Conservation (phyloP, 2,888 invertebrate genomes). For the Drosophila mulleri region DNA sequence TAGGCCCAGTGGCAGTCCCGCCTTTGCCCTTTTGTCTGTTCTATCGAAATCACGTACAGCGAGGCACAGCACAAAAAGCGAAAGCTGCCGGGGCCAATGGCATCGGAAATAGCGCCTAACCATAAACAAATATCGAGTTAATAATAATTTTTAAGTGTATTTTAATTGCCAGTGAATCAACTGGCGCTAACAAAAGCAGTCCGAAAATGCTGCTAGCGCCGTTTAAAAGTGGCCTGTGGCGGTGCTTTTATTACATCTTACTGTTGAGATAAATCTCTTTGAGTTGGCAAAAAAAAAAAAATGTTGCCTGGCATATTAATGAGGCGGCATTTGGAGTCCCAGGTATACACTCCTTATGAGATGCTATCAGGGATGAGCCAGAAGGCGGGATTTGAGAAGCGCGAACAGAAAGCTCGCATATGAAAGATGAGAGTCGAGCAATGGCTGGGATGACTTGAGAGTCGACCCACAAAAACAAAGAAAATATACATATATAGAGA, state of each 20-base stretch:
- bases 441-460: no score
- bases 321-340: slow-evolving; percentile 15
- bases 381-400: not conserved
- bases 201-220: slow-evolving; percentile 16
- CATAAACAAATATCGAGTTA: slow-evolving; percentile 33
- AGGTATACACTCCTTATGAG: slow-evolving; percentile 1
- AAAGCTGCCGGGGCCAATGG: slow-evolving; percentile 82
- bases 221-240: slow-evolving; percentile 30
- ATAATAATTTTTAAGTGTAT: slow-evolving; percentile 30
- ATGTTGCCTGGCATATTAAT: slow-evolving; percentile 52
- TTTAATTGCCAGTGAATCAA: slow-evolving; percentile 48
- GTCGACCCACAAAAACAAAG: no score
- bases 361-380: not conserved
- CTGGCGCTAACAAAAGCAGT: slow-evolving; percentile 33
- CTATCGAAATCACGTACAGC: slow-evolving; percentile 67
- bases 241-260: slow-evolving; percentile 23
- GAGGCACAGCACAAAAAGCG: slow-evolving; percentile 71
- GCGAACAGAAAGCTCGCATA: not conserved
- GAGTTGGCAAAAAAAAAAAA: slow-evolving; percentile 2
- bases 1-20: not conserved
- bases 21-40: slow-evolving; percentile 32
- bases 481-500: no score
- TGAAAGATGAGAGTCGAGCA: not conserved
- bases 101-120: slow-evolving; percentile 68
- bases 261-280: slow-evolving; percentile 37